Base-by-base conservation (phyloP, 2,113 vertebrate genomes). In the Lepidothrix coronata region DNA sequence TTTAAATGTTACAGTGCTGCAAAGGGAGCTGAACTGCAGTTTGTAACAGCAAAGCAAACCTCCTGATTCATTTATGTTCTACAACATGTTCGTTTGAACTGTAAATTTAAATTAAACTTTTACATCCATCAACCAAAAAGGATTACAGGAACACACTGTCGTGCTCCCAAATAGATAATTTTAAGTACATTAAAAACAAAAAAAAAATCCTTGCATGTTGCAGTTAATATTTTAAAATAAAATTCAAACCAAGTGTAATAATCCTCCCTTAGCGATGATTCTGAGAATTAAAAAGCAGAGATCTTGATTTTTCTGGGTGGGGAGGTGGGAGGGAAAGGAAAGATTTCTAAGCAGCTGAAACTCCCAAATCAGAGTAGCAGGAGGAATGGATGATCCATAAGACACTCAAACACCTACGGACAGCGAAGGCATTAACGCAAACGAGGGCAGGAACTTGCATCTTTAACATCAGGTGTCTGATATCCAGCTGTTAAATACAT, bases 1-100 rank as follows among this genome's bases (percentile, higher is more conserved):
- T 89, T 81, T 14, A 55, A 92, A 85, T 14, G 21, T 93, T 88
- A 85, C 57, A 67, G 57, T 88, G 91, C 87, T 91, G 89, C 87
- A 91, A 67, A 91, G 66, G 85, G 83, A 95, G 68, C 62, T 48
- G 75, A 91, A 78, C 22, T 59, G 43, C 37, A 84, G 20, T 80
- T 49, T 70, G 71, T 31, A 31, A 55, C 5, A 67, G 67, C 31
- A 33, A 78, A 87, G 81, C 17, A 3, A 70, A 87, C 51, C 49
- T 91, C 66, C 31, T 76, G 31, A 68, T 48, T 72, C 59, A 6
- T 54, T 84, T 67, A 20, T 0, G 1, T 84, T 88, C 73, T 72
- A 80, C 37, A 79, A 30, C 14, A 16, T 19, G 10, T 63, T 85
- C 54, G 46, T 37, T 25, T 58, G 48, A 85, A 62, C 55, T 67